Conservation (phyloP, 1,140 invertebrate species). For the Drosophila cardini region DNA sequence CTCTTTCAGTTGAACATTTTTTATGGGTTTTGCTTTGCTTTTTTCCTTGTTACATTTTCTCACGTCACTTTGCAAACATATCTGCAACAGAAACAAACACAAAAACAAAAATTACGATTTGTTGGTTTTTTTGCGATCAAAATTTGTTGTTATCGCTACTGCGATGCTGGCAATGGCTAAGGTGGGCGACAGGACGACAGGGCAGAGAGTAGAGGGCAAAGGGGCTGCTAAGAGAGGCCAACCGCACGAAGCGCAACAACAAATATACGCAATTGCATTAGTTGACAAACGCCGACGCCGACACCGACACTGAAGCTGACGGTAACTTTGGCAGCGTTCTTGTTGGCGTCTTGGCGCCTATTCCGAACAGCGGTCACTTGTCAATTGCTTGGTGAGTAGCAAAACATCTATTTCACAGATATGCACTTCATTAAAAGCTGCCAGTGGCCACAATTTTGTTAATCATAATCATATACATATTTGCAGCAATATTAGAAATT, state of each 20-base stretch:
- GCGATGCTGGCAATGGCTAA: background rate
- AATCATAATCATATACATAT: slow-evolving; percentile 20
- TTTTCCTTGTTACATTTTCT: slow-evolving; percentile 25
- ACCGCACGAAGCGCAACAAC: slow-evolving; percentile 22
- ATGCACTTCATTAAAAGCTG: slow-evolving; percentile 19
- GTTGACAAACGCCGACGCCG: slow-evolving; percentile 4
- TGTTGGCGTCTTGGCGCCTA: slow-evolving; percentile 42
- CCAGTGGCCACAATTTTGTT: slow-evolving; percentile 26
- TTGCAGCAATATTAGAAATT: slow-evolving; percentile 19
- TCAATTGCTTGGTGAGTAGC: slow-evolving; percentile 29
- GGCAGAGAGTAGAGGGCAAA: slow-evolving; percentile 5
- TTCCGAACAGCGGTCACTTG: slow-evolving; percentile 32
- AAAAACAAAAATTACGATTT: slow-evolving; percentile 43
- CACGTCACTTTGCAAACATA: slow-evolving; percentile 29
- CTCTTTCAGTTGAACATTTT: slow-evolving; percentile 18
- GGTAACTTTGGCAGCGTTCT: slow-evolving; percentile 32
- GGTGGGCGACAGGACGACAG: background rate
- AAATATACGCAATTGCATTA: slow-evolving; percentile 34
- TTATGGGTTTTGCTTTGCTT: slow-evolving; percentile 27
- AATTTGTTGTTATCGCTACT: slow-evolving; percentile 35
- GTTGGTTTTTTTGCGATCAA: slow-evolving; percentile 16
- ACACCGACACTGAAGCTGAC: background rate
- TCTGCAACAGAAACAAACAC: slow-evolving; percentile 48
- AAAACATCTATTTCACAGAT: slow-evolving; percentile 12
- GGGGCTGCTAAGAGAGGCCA: slow-evolving; percentile 5